Conservation (phyloP, 2,113 vertebrate species). For the Micronycteris hirsuta region DNA sequence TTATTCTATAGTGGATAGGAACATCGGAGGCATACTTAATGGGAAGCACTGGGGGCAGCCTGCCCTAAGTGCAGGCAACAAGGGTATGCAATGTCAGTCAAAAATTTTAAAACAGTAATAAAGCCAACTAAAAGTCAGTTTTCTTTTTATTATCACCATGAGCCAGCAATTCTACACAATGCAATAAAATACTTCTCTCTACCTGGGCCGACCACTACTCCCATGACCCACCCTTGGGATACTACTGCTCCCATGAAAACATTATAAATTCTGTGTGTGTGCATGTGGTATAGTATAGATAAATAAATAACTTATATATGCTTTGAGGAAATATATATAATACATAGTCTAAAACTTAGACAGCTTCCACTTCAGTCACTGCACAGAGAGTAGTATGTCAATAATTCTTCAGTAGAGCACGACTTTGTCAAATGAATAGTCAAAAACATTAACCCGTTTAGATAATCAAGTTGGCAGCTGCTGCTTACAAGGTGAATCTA, state of each 20-base stretch:
- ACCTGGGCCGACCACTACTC: neutral
- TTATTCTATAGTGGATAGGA: neutral
- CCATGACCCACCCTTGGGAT: too few species aligned
- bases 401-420: conserved; percentile 42
- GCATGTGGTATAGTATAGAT: too few species aligned
- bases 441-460: conserved; percentile 27
- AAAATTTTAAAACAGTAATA: neutral
- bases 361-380: neutral
- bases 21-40: neutral
- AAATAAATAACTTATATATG: neutral
- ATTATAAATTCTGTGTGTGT: neutral
- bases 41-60: neutral
- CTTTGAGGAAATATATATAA: neutral
- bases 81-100: neutral
- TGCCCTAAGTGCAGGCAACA: neutral
- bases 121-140: neutral
- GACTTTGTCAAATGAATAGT: conserved; percentile 63
- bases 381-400: neutral
- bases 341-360: neutral
- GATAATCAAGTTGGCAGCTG: conserved; percentile 50
- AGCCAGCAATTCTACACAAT: neutral
- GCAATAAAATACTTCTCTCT: neutral
- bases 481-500: conserved; percentile 44
- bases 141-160: neutral
- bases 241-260: neutral